phyloP scores from a whole-genome alignment of 2,888 invertebrate species.

The Trileptium ribeirensis region DNA sequence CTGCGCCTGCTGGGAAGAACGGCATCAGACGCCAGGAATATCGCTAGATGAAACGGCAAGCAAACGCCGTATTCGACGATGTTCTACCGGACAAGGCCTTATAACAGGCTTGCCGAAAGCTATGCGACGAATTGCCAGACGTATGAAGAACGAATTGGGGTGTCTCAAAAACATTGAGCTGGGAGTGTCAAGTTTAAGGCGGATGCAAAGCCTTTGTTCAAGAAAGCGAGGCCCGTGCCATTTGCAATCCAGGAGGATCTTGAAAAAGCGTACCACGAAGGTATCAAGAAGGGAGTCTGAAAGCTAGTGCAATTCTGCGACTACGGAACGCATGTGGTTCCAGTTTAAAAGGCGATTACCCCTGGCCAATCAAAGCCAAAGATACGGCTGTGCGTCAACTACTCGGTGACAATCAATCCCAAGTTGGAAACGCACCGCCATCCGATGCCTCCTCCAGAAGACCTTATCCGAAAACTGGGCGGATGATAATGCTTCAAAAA shows the following conservation, averaged over 20 bases:
- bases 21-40: not conserved
- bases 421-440: not conserved
- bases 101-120: not conserved
- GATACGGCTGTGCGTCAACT: not conserved
- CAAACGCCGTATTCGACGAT: no score
- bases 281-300: slow-evolving; percentile 1
- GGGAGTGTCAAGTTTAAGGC: slow-evolving; percentile 5
- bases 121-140: slow-evolving; percentile 1
- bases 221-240: slow-evolving; percentile 10
- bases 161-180: not conserved
- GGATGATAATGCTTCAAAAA: not conserved
- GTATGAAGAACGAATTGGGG: not conserved
- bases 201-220: not conserved
- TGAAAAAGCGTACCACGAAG: not conserved
- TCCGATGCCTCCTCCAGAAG: slow-evolving; percentile 4
- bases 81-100: no score
- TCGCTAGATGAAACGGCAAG: not conserved
- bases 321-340: slow-evolving; percentile 4
- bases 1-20: not conserved
- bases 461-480: not conserved
- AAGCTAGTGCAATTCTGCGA: slow-evolving; percentile 6
- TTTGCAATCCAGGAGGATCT: not conserved
- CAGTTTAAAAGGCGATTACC: not conserved
- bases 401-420: not conserved
- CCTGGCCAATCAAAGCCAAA: not conserved